Percentiles rank a stretch among this genome's conserved stretches.
These are phyloP conservation scores for Eudasyphora cyanicolor DNA, from an alignment of 2,888 invertebrate species.

Conservation along the genomic window DNA sequence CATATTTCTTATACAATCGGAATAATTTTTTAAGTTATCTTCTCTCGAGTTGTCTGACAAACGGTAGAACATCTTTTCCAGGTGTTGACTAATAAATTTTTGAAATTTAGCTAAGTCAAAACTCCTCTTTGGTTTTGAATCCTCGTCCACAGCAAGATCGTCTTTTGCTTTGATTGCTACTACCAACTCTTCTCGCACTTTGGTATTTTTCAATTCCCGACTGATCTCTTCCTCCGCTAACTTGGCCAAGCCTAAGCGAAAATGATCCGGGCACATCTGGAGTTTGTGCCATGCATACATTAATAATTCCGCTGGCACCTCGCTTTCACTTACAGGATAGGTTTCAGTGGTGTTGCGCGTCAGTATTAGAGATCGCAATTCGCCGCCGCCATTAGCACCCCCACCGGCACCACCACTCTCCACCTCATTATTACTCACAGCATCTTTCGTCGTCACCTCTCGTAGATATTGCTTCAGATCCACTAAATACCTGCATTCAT, in stretches of 20 bases:
- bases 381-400: slow-evolving; percentile 46
- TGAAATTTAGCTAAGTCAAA: slow-evolving; percentile 74
- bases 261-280: slow-evolving; percentile 69
- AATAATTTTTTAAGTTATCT: slow-evolving; percentile 69
- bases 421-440: slow-evolving; percentile 38
- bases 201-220: slow-evolving; percentile 49
- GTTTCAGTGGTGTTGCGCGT: slow-evolving; percentile 74
- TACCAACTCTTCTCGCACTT: slow-evolving; percentile 57
- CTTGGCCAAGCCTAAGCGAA: slow-evolving; percentile 68
- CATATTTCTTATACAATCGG: slow-evolving; percentile 52
- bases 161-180: background rate
- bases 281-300: slow-evolving; percentile 72
- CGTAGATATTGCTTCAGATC: slow-evolving; percentile 71
- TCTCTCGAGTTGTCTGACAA: slow-evolving; percentile 73
- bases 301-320: slow-evolving; percentile 71
- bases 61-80: slow-evolving; percentile 72
- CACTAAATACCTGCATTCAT: slow-evolving; percentile 70
- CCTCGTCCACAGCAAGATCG: slow-evolving; percentile 10
- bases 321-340: slow-evolving; percentile 71
- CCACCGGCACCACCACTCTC: background rate
- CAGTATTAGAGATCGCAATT: slow-evolving; percentile 69
- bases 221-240: slow-evolving; percentile 60
- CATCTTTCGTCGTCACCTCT: slow-evolving; percentile 48
- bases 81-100: slow-evolving; percentile 69
- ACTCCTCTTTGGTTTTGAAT: slow-evolving; percentile 50